Percentiles rank a stretch among this genome's conserved stretches.
Evolutionary conservation across 1,140 invertebrate genomes (phyloP).

Genomic region (Pseudobourletiella spinata): DNA sequence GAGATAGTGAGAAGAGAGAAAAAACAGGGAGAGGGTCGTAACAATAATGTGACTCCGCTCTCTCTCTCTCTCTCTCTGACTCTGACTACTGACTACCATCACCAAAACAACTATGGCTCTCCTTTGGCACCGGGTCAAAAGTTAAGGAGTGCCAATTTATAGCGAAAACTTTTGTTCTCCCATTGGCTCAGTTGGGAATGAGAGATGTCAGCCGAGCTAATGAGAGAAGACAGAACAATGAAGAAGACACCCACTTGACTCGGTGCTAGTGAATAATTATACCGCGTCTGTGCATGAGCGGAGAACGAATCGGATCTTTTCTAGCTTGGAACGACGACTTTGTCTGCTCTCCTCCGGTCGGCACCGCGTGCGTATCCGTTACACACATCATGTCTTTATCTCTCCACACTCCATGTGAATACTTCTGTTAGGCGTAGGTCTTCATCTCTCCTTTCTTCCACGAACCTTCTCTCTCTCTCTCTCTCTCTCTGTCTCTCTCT

Average conservation of each 20-base stretch:
- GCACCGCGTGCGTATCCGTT: not conserved
- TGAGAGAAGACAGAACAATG: conserved; percentile 31
- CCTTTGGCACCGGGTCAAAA: conserved; percentile 31
- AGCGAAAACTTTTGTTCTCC: conserved; percentile 25
- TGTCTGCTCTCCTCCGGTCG: not conserved
- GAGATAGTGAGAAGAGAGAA: not conserved
- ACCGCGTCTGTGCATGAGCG: conserved; percentile 7
- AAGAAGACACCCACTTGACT: conserved; percentile 18
- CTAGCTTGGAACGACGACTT: not conserved
- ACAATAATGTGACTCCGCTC: not conserved
- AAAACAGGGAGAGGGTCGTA: not conserved
- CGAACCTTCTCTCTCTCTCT: not conserved
- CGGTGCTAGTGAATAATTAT: conserved; percentile 11
- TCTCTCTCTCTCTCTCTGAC: too few relatives aligned
- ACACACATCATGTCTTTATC: not conserved
- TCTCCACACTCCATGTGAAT: not conserved
- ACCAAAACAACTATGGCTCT: too few relatives aligned
- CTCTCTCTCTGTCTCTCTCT: not conserved
- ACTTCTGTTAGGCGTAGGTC: not conserved
- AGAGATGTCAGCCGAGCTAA: conserved; percentile 23
- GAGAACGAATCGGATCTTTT: conserved; percentile 5
- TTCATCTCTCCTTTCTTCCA: not conserved
- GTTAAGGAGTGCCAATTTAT: conserved; percentile 30
- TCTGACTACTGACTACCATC: too few relatives aligned
- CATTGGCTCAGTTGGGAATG: conserved; percentile 18